These are phyloP conservation scores for Mya arenaria DNA, from an alignment of 1,140 invertebrate species.

Conservation along the genomic window DNA sequence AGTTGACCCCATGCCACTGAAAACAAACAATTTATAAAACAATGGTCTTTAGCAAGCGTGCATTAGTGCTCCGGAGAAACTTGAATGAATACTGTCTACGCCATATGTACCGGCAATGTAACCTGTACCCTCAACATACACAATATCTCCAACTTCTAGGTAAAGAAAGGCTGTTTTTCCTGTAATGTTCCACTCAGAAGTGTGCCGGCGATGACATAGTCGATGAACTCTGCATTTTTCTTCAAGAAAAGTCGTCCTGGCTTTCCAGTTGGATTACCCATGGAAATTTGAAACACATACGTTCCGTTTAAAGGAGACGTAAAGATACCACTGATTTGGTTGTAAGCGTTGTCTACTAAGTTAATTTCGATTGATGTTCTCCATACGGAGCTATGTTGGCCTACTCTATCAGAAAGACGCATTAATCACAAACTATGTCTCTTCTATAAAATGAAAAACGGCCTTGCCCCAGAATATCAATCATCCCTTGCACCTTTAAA, in stretches of 20 bases:
- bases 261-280: not conserved
- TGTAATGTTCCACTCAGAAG: conserved; percentile 5
- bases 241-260: not conserved
- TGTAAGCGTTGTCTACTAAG: too few species aligned
- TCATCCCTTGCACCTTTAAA: too few species aligned
- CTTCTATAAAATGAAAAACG: too few species aligned
- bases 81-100: not conserved
- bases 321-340: not conserved
- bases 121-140: conserved; percentile 24
- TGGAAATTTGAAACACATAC: conserved; percentile 1
- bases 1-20: too few species aligned
- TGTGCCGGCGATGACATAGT: conserved; percentile 24
- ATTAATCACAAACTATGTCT: too few species aligned
- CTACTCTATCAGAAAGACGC: too few species aligned
- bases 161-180: not conserved
- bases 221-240: not conserved
- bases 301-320: conserved; percentile 3
- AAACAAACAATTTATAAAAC: too few species aligned
- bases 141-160: not conserved
- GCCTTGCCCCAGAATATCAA: too few species aligned
- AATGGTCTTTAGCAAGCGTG: conserved; percentile 1
- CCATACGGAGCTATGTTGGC: too few species aligned
- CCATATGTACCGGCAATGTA: not conserved
- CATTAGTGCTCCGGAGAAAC: not conserved
- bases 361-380: too few species aligned